These are phyloP conservation scores for Mechanitis mazaeus DNA, from an alignment of 2,888 invertebrate genomes.

Conservation along the genomic window DNA sequence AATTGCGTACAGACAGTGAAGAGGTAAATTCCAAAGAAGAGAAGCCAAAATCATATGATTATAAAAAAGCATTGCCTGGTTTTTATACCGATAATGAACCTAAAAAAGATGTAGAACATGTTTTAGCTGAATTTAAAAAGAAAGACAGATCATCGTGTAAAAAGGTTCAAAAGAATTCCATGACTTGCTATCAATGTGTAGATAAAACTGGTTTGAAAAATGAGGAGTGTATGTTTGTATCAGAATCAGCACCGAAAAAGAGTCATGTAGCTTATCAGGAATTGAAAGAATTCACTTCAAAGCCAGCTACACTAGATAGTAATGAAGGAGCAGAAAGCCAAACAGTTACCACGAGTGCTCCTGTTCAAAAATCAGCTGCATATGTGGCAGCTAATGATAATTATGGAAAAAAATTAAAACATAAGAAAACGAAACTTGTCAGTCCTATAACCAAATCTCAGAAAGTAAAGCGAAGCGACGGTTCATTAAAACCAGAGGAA, in stretches of 20 bases:
- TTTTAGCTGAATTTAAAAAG: slow-evolving; percentile 83
- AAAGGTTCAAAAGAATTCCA: slow-evolving; percentile 82
- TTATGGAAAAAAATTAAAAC: slow-evolving; percentile 62
- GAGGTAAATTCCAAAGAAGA: slow-evolving; percentile 59
- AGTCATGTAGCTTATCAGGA: slow-evolving; percentile 82
- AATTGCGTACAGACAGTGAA: slow-evolving; percentile 48
- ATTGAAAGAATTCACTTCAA: slow-evolving; percentile 77
- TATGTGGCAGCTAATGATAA: slow-evolving; percentile 57
- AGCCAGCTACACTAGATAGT: slow-evolving; percentile 56
- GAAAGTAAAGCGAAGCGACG: slow-evolving; percentile 58
- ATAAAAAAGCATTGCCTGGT: slow-evolving; percentile 66
- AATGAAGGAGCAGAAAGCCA: slow-evolving; percentile 62
- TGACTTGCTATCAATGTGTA: slow-evolving; percentile 85
- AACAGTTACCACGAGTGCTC: slow-evolving; percentile 58
- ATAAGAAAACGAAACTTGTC: slow-evolving; percentile 56
- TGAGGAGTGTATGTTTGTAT: slow-evolving; percentile 87
- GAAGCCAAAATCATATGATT: slow-evolving; percentile 59
- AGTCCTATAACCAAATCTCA: slow-evolving; percentile 36
- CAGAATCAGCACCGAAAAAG: slow-evolving; percentile 80
- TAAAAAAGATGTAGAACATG: slow-evolving; percentile 82
- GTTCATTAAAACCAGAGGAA: slow-evolving; percentile 49
- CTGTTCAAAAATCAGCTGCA: slow-evolving; percentile 55
- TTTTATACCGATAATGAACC: slow-evolving; percentile 73
- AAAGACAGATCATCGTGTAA: slow-evolving; percentile 84
- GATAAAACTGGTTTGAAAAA: slow-evolving; percentile 82